Conservation (phyloP, 2,888 invertebrate species). For the Oasisia sp. region DNA sequence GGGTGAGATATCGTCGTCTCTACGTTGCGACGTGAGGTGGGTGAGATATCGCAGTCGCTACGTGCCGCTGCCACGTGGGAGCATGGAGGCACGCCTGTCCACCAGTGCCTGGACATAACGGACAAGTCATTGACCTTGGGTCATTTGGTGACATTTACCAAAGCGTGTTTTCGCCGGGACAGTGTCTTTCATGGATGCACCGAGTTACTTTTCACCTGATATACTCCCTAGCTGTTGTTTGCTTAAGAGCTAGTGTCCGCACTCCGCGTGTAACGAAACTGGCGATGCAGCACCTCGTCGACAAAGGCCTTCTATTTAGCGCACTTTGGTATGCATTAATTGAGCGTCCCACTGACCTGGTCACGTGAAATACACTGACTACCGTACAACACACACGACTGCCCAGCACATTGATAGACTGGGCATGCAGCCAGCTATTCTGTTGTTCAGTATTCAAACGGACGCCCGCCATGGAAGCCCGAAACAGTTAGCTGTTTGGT, state of each 20-base stretch:
- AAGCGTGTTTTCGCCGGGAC: not conserved
- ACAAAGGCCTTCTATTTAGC: not conserved
- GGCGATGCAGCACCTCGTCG: not conserved
- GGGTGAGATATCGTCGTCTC: not conserved
- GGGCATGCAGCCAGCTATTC: not conserved
- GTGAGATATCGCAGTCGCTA: not conserved
- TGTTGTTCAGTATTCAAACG: not conserved
- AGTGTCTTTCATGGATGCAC: not conserved
- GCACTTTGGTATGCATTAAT: not conserved
- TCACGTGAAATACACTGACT: not conserved
- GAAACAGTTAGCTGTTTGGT: too few species aligned
- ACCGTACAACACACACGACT: not conserved
- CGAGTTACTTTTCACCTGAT: not conserved
- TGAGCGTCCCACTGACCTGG: slow-evolving; percentile 13
- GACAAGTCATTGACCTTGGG: not conserved
- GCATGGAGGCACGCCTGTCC: not conserved
- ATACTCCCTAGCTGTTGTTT: slow-evolving; percentile 10
- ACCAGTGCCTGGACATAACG: not conserved
- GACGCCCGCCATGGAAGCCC: not conserved
- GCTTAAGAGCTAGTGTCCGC: not conserved
- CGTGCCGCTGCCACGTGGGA: not conserved
- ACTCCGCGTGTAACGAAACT: not conserved
- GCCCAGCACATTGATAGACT: not conserved
- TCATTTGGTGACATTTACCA: not conserved
- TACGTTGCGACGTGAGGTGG: not conserved